A percentile compares a stretch with the other conserved stretches of the same genome.
Conservation (phyloP, 2,113 vertebrate species). For the Equus przewalskii region DNA sequence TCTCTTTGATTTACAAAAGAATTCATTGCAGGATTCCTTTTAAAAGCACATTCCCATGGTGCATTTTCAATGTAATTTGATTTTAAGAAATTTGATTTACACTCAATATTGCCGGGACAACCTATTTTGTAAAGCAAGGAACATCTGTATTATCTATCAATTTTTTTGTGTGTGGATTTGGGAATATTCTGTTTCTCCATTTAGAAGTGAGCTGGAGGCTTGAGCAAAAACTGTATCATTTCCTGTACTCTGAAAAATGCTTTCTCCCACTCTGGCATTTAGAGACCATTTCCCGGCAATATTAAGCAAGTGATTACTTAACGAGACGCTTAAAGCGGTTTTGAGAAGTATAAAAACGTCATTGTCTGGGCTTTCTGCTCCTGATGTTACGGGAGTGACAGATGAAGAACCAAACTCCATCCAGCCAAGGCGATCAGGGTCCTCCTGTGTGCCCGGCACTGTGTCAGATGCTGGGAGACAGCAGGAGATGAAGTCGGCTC, state of each 20-base stretch:
- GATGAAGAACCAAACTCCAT: neutral
- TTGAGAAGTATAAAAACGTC: constrained; percentile 68
- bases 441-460: fast-evolving
- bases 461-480: neutral
- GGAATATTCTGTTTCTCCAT: constrained; percentile 83
- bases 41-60: constrained; percentile 71
- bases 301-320: constrained; percentile 67
- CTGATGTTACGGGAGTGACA: neutral
- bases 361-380: constrained; percentile 41
- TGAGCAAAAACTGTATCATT: constrained; percentile 80
- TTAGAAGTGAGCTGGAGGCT: constrained; percentile 74
- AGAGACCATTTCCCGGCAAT: constrained; percentile 69
- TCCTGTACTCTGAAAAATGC: constrained; percentile 78
- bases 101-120: constrained; percentile 77
- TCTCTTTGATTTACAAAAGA: constrained; percentile 77
- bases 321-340: constrained; percentile 68
- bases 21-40: constrained; percentile 60
- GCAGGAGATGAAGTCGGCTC: fast-evolving
- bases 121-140: constrained; percentile 74
- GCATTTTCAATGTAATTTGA: constrained; percentile 76
- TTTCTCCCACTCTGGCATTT: constrained; percentile 71
- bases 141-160: constrained; percentile 84
- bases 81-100: constrained; percentile 85
- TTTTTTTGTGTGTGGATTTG: constrained; percentile 74
- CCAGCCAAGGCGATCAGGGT: neutral